Evolutionary conservation across 2,797 vertebrate genomes (phyloP).

Genomic region (Epinephelus coioides): DNA sequence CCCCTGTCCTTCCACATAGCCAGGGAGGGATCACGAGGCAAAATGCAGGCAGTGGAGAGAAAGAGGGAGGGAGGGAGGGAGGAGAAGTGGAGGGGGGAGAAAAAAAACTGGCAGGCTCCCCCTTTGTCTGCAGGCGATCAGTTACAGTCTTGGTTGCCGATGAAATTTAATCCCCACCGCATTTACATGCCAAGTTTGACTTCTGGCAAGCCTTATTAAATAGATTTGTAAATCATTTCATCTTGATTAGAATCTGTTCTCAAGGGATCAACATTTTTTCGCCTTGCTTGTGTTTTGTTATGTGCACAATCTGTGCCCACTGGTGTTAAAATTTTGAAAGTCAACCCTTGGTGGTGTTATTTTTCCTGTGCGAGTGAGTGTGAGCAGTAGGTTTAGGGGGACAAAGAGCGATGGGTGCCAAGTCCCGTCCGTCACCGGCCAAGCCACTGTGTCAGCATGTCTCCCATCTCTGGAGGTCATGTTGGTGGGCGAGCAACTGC

Average conservation of each 20-base stretch:
- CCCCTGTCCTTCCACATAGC: conserved; percentile 79
- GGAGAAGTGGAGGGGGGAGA: conserved; percentile 52
- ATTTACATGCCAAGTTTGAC: conserved; percentile 88
- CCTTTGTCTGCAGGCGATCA: conserved; percentile 86
- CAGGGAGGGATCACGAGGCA: conserved; percentile 81
- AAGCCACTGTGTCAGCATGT: conserved; percentile 77
- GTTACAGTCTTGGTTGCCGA: conserved; percentile 87
- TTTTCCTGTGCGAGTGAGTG: conserved; percentile 36
- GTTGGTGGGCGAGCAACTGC: conserved; percentile 52
- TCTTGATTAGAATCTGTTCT: conserved; percentile 87
- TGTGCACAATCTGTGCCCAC: conserved; percentile 73
- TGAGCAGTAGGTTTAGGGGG: conserved; percentile 61
- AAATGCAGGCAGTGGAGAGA: conserved; percentile 80
- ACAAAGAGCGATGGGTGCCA: conserved; percentile 77
- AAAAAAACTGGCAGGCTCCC: conserved; percentile 78
- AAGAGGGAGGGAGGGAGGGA: conserved; percentile 53
- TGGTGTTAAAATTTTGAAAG: conserved; percentile 71
- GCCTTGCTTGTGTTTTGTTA: conserved; percentile 78
- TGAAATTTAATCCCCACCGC: conserved; percentile 86
- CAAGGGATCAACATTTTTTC: conserved; percentile 78
- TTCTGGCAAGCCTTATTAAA: conserved; percentile 88
- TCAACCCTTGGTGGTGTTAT: conserved; percentile 55
- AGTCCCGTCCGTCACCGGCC: conserved; percentile 72
- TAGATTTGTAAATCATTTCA: conserved; percentile 89
- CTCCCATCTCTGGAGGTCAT: conserved; percentile 76